Evolutionary conservation across 2,888 invertebrate species (phyloP), one percentile per base, ranked within the genome.

Genomic region (Cartodere bifasciata): DNA sequence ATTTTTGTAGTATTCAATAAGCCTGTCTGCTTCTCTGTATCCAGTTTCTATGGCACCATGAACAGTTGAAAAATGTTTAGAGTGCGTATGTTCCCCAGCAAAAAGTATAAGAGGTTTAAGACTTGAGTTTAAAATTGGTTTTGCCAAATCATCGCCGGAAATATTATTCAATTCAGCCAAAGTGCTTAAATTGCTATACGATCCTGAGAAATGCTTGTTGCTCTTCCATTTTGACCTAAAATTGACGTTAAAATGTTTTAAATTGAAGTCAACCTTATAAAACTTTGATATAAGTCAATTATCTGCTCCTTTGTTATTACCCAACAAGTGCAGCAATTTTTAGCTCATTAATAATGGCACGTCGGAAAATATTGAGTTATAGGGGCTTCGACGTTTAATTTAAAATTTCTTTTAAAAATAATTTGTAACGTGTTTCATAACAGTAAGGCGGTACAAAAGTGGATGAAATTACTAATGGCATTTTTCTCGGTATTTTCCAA

Each of bases 191-290:
- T 64, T 78, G 2, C 71, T 67, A 52, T 86, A 87, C 1, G 78
- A 75, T 2, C 87, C 86, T 25, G 70, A 64, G 4, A 77, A 75
- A 55, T 67, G 70, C 1, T 71, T 69, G 57, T 84, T 75, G 2
- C 65, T 65, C 38, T 64, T 65, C 87, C 86, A 86, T 2, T 59
- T 64, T 1, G 85, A 75, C 43, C 82, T 81, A 53, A 33, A 53
- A 49, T 23, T 7, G 11, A 23, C 6, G 10, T 20, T 20, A n/a
- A 6, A 23, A 23, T 10, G 5, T 9, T 9, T 7, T 23, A 7
- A 23, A 23, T 9, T 6, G 24, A 9, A 9, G n/a, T 17, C 20
- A 17, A 7, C n/a, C 20, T 6, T 17, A 17, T 7, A 17, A 17
- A 7, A n/a, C 20, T 6, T 17, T 17, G 20, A 7, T n/a, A 7